These are phyloP conservation scores for Cotesia vestalis DNA, from an alignment of 1,140 invertebrate genomes.

Conservation along the genomic window DNA sequence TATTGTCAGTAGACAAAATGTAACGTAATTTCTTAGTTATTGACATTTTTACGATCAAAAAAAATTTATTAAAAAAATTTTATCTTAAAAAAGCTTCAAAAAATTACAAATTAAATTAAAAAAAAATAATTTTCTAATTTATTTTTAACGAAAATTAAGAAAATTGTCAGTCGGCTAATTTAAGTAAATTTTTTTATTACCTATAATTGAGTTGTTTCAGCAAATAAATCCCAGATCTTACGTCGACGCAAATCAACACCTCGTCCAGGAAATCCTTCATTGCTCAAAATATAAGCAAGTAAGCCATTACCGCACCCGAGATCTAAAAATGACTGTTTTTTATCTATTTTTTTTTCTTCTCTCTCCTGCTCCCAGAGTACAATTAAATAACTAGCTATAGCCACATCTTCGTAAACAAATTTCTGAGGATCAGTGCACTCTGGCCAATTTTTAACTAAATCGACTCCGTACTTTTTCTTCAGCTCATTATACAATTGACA, in stretches of 20 bases:
- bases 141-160: too few species aligned
- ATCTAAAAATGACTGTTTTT: slow-evolving; percentile 84
- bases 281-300: slow-evolving; percentile 85
- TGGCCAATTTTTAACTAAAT: slow-evolving; percentile 81
- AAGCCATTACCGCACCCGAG: slow-evolving; percentile 97
- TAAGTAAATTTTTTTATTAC: slow-evolving; percentile 45
- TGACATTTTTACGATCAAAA: too few species aligned
- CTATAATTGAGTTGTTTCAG: slow-evolving; percentile 63
- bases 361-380: slow-evolving; percentile 76
- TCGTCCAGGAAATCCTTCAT: slow-evolving; percentile 85
- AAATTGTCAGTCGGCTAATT: too few species aligned
- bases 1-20: too few species aligned
- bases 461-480: slow-evolving; percentile 81
- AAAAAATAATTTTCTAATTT: not conserved
- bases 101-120: not conserved
- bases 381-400: slow-evolving; percentile 92
- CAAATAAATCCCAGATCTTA: slow-evolving; percentile 89
- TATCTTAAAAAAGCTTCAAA: too few species aligned
- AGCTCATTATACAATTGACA: slow-evolving; percentile 76
- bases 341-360: slow-evolving; percentile 54
- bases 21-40: too few species aligned
- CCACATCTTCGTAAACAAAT: slow-evolving; percentile 96
- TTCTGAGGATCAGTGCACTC: slow-evolving; percentile 93
- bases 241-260: slow-evolving; percentile 91
- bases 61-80: too few species aligned